phyloP scores from a whole-genome alignment of 2,797 vertebrate species.

The Pteropus rufus region DNA sequence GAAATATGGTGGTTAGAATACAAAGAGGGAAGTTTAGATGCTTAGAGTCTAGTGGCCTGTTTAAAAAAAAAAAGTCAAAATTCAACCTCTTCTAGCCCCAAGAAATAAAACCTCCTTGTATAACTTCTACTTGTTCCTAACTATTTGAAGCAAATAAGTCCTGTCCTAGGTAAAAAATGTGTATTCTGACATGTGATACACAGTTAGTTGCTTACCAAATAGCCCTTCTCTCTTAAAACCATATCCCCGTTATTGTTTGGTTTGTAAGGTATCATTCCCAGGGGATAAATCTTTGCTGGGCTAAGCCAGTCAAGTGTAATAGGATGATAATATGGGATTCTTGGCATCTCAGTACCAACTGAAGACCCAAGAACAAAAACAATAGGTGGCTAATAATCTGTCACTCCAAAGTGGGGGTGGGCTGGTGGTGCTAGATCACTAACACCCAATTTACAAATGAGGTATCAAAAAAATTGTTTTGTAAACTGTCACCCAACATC shows the following conservation, averaged over 20 bases:
- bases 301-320: background rate
- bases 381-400: background rate
- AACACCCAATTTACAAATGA: background rate
- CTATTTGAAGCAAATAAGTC: constrained; percentile 6
- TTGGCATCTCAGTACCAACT: background rate
- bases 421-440: background rate
- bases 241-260: background rate
- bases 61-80: background rate
- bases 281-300: background rate
- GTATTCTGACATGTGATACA: background rate
- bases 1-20: constrained; percentile 45
- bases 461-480: background rate
- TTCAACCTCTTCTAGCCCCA: background rate
- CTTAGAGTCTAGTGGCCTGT: background rate
- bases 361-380: background rate
- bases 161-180: background rate
- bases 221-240: background rate
- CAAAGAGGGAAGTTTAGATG: constrained; percentile 1
- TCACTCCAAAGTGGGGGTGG: background rate
- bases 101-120: background rate
- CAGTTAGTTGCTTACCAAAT: background rate
- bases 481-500: background rate
- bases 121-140: background rate
- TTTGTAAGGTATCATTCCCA: background rate
- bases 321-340: background rate